Percentiles rank a stretch among this genome's conserved stretches.
These are phyloP conservation scores for Oxytorus armatus DNA, from an alignment of 2,888 invertebrate species.

Conservation along the genomic window DNA sequence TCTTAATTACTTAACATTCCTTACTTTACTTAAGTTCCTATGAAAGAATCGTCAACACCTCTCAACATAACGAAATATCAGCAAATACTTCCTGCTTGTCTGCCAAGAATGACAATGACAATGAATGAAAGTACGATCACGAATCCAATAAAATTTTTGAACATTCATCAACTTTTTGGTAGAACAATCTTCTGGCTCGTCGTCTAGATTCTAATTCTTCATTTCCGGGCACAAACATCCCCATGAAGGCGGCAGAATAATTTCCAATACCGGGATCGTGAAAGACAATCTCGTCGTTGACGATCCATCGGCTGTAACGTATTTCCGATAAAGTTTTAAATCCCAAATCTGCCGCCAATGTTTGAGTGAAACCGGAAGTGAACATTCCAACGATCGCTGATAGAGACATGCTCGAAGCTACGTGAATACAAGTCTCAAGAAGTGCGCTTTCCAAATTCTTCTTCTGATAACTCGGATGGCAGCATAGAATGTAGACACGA, in stretches of 20 bases:
- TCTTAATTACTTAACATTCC: neutral
- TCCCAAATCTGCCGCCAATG: slow-evolving; percentile 69
- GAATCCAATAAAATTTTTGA: slow-evolving; percentile 15
- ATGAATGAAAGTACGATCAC: neutral
- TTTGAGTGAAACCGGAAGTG: slow-evolving; percentile 74
- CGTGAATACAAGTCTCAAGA: slow-evolving; percentile 70
- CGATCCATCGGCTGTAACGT: slow-evolving; percentile 84
- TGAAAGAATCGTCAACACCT: neutral
- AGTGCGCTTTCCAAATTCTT: slow-evolving; percentile 73
- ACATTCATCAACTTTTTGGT: slow-evolving; percentile 36
- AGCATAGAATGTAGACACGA: slow-evolving; percentile 76
- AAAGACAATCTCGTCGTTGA: slow-evolving; percentile 84
- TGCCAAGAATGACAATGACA: neutral
- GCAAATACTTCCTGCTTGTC: neutral
- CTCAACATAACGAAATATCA: neutral
- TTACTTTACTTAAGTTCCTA: no score
- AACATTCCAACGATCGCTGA: slow-evolving; percentile 76
- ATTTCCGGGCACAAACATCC: slow-evolving; percentile 62
- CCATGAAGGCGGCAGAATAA: slow-evolving; percentile 83
- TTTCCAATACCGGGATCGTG: slow-evolving; percentile 85
- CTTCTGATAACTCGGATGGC: slow-evolving; percentile 78
- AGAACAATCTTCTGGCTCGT: slow-evolving; percentile 39
- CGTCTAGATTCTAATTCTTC: slow-evolving; percentile 34
- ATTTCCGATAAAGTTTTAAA: slow-evolving; percentile 80
- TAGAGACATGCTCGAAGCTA: slow-evolving; percentile 71